These are phyloP conservation scores for Maniola hyperantus DNA, from an alignment of 2,888 invertebrate genomes.

Conservation along the genomic window DNA sequence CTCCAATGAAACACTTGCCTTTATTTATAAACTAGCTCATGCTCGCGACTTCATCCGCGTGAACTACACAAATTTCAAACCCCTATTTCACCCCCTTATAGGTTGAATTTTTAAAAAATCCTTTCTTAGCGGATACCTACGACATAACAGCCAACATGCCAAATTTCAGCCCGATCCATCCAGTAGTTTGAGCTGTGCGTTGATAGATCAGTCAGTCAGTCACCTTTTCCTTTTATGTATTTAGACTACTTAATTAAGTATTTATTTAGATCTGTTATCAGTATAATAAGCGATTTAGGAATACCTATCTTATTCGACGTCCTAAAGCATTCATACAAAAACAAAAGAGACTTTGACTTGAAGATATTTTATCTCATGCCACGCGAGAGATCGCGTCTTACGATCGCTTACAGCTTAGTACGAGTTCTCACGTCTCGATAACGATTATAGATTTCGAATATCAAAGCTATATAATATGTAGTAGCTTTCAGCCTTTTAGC, in stretches of 20 bases:
- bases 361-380: conserved; percentile 4
- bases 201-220: no score
- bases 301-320: background rate
- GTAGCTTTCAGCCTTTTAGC: no score
- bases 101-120: no score
- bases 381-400: background rate
- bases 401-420: background rate
- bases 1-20: background rate
- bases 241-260: background rate
- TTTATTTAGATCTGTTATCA: conserved; percentile 4
- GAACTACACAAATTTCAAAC: no score
- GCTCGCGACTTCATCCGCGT: no score
- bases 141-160: no score
- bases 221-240: no score
- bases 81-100: no score
- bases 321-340: background rate
- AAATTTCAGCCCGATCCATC: no score
- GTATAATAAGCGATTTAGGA: background rate
- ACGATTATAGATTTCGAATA: background rate
- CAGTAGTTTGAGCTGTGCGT: no score
- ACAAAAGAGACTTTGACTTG: background rate
- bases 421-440: background rate
- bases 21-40: background rate
- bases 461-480: background rate
- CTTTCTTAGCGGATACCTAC: no score